Percentiles rank a stretch among this genome's conserved stretches.
These are phyloP conservation scores for Cyclina sinensis DNA, from an alignment of 1,140 invertebrate genomes.

Conservation along the genomic window DNA sequence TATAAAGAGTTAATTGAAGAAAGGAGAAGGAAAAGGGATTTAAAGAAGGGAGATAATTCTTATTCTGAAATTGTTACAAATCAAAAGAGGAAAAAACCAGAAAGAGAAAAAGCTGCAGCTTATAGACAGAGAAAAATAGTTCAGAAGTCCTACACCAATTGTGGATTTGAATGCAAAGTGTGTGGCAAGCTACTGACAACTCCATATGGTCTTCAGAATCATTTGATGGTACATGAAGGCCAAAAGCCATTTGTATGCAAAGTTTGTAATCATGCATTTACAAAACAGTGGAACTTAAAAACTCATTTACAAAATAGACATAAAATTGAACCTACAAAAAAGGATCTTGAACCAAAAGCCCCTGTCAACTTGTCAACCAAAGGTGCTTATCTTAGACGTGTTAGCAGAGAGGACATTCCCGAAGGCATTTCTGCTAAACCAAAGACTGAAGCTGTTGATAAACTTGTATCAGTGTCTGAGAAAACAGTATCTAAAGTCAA, in stretches of 20 bases:
- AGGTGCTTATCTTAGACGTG: constrained; percentile 16
- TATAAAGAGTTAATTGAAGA: constrained; percentile 61
- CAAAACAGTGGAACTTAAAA: constrained; percentile 67
- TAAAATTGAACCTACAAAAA: constrained; percentile 63
- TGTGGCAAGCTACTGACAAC: constrained; percentile 63
- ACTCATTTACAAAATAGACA: constrained; percentile 67
- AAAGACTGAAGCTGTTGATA: not conserved
- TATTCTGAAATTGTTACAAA: not conserved
- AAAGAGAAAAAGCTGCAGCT: not conserved
- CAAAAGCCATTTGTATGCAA: constrained; percentile 66
- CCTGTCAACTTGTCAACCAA: constrained; percentile 46
- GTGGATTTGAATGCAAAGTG: constrained; percentile 60
- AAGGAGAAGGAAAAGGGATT: constrained; percentile 48
- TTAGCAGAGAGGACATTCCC: not conserved
- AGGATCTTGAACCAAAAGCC: constrained; percentile 47
- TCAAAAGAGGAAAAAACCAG: constrained; percentile 9
- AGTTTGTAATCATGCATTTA: constrained; percentile 66
- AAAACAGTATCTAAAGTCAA: not conserved
- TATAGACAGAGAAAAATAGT: constrained; percentile 64
- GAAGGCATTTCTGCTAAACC: not conserved
- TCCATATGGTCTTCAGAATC: constrained; percentile 61
- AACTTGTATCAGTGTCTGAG: not conserved
- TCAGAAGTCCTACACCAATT: constrained; percentile 39
- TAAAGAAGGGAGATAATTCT: not conserved
- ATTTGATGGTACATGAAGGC: constrained; percentile 68